phyloP scores from a whole-genome alignment of 2,888 invertebrate genomes.

The Tetanocera ferruginea region DNA sequence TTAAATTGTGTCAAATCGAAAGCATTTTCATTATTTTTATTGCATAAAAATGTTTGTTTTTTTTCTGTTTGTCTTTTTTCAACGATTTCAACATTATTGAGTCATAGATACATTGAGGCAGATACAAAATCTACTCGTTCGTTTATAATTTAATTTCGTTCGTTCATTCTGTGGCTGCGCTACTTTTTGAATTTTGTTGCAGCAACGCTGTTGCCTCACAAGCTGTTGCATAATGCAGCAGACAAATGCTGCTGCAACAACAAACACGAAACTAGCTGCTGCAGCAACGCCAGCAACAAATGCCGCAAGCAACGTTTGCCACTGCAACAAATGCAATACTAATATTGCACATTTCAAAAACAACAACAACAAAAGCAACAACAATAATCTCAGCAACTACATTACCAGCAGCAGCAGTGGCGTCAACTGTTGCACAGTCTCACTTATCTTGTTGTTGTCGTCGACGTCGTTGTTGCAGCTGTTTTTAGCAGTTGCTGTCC shows the following conservation, averaged over 20 bases:
- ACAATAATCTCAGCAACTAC: neutral
- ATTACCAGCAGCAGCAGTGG: neutral
- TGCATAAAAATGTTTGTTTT: neutral
- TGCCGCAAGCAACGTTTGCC: neutral
- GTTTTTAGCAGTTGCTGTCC: neutral
- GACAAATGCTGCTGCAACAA: conserved; percentile 1
- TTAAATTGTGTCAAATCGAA: too few relatives aligned
- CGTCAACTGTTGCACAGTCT: conserved; percentile 13
- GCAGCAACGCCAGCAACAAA: conserved; percentile 8
- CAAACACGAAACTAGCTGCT: neutral
- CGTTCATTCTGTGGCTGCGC: neutral
- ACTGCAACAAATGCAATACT: conserved; percentile 13
- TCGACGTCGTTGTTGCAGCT: neutral
- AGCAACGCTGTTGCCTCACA: conserved; percentile 22
- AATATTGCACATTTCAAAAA: neutral
- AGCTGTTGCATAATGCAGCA: conserved; percentile 28
- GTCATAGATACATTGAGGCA: neutral
- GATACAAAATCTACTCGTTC: neutral
- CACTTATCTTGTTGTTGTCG: neutral
- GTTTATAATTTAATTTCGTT: neutral
- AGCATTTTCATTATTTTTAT: too few relatives aligned
- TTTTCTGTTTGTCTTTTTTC: neutral
- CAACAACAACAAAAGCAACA: neutral
- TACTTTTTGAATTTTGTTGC: neutral
- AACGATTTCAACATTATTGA: conserved; percentile 1